phyloP scores from a whole-genome alignment of 2,888 invertebrate species.

The Cheilosia variabilis region DNA sequence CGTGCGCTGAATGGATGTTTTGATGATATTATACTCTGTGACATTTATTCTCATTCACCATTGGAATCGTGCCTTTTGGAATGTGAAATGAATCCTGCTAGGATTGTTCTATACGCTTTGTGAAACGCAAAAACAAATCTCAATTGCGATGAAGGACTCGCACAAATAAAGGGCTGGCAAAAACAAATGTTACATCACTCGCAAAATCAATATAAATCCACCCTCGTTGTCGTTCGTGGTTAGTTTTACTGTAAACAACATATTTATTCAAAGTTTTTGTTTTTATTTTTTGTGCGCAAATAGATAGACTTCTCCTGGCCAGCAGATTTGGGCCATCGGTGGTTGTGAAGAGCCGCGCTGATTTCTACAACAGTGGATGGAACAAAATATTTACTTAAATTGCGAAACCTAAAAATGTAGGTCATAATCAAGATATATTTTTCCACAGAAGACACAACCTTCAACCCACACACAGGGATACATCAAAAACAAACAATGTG shows the following conservation, averaged over 20 bases:
- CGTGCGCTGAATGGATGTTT: conserved; percentile 33
- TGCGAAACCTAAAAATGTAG: not conserved
- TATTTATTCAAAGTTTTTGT: conserved; percentile 32
- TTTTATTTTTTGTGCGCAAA: conserved; percentile 9
- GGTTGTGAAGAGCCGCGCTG: not conserved
- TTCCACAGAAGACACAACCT: not conserved
- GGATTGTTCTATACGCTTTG: not conserved
- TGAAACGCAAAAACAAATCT: conserved; percentile 6
- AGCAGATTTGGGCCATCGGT: not conserved
- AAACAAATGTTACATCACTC: conserved; percentile 52
- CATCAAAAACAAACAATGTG: conserved; percentile 55
- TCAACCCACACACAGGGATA: conserved; percentile 8
- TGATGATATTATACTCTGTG: conserved; percentile 43
- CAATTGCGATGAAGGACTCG: conserved; percentile 1
- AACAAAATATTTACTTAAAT: conserved; percentile 27
- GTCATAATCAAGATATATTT: conserved; percentile 10
- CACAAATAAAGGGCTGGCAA: conserved; percentile 6
- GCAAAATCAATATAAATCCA: conserved; percentile 35
- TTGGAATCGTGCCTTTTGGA: not conserved
- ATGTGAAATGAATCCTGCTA: conserved; percentile 8
- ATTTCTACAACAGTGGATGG: too few relatives aligned
- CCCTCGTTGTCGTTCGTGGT: conserved; percentile 25
- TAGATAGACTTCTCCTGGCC: not conserved
- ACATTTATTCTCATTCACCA: conserved; percentile 35
- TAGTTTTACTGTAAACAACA: conserved; percentile 37